Percentiles rank a stretch among this genome's conserved stretches.
phyloP scores from a whole-genome alignment of 1,140 invertebrate genomes.

The Hyposmocoma kahamanoa region DNA sequence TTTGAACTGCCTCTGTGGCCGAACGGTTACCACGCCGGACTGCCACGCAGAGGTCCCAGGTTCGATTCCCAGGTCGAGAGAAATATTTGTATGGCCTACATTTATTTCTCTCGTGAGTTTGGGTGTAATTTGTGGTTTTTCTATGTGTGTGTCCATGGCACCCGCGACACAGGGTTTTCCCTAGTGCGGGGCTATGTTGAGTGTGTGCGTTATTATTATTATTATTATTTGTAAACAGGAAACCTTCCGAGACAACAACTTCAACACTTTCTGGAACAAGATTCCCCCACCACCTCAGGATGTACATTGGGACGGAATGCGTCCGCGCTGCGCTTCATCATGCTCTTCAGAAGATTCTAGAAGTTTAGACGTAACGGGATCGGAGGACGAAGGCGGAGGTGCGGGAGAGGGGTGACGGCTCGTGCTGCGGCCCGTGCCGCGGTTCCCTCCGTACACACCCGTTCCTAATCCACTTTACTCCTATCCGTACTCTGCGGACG shows the following conservation, averaged over 20 bases:
- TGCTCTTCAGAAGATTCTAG: constrained; percentile 66
- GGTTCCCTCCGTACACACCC: constrained; percentile 47
- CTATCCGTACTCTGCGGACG: constrained; percentile 44
- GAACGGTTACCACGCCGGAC: too few species aligned
- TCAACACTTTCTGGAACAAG: constrained; percentile 68
- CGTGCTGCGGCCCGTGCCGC: constrained; percentile 69
- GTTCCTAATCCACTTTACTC: constrained; percentile 35
- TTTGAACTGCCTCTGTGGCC: too few species aligned
- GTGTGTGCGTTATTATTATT: too few species aligned
- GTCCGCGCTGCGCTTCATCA: constrained; percentile 41
- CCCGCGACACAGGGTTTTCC: too few species aligned
- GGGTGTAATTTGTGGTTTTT: too few species aligned
- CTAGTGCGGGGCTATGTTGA: too few species aligned
- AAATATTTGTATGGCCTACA: too few species aligned
- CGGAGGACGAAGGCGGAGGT: constrained; percentile 56
- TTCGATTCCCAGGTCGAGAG: too few species aligned
- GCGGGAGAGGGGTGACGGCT: constrained; percentile 61
- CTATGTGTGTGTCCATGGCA: too few species aligned
- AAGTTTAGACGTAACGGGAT: constrained; percentile 68
- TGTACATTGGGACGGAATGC: constrained; percentile 41
- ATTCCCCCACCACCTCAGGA: constrained; percentile 44
- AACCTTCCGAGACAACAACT: constrained; percentile 51
- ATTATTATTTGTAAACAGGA: too few species aligned
- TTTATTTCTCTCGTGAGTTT: too few species aligned
- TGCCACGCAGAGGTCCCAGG: too few species aligned